Evolutionary conservation across 2,888 invertebrate species (phyloP).

Genomic region (Agonum fuliginosum): DNA sequence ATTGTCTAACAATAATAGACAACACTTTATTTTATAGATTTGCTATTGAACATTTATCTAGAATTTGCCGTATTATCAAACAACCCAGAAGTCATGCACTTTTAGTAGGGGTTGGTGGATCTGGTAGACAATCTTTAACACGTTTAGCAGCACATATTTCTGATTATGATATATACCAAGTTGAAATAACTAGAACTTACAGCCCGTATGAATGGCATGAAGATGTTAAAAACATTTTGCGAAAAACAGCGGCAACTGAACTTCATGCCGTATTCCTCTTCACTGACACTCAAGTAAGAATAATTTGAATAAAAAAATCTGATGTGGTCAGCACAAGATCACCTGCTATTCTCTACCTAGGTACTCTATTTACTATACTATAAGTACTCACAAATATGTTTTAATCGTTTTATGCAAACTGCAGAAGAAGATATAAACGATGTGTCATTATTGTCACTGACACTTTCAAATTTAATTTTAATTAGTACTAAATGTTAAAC

Average conservation of each 20-base stretch:
- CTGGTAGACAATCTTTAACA: conserved; percentile 93
- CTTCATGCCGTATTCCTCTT: conserved; percentile 93
- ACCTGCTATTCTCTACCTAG: too few species aligned
- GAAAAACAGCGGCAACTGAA: conserved; percentile 88
- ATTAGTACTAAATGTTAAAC: too few species aligned
- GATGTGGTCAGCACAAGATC: too few species aligned
- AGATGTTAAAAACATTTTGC: conserved; percentile 88
- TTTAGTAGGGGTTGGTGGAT: conserved; percentile 94
- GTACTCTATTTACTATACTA: too few species aligned
- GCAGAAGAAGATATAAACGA: too few species aligned
- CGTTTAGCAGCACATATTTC: conserved; percentile 94
- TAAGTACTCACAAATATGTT: too few species aligned
- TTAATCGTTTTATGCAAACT: too few species aligned
- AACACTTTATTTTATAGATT: conserved; percentile 78
- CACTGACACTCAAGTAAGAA: conserved; percentile 87
- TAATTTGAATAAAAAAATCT: neutral
- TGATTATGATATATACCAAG: conserved; percentile 93
- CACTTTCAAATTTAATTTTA: too few species aligned
- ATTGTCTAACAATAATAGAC: neutral
- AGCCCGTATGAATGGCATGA: conserved; percentile 92
- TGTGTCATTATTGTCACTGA: too few species aligned
- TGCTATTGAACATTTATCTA: conserved; percentile 94
- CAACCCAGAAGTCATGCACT: conserved; percentile 94
- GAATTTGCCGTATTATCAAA: conserved; percentile 91
- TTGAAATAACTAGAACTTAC: conserved; percentile 93